Base-by-base conservation (phyloP, 2,888 invertebrate species). In the Amblyteles armatorius region DNA sequence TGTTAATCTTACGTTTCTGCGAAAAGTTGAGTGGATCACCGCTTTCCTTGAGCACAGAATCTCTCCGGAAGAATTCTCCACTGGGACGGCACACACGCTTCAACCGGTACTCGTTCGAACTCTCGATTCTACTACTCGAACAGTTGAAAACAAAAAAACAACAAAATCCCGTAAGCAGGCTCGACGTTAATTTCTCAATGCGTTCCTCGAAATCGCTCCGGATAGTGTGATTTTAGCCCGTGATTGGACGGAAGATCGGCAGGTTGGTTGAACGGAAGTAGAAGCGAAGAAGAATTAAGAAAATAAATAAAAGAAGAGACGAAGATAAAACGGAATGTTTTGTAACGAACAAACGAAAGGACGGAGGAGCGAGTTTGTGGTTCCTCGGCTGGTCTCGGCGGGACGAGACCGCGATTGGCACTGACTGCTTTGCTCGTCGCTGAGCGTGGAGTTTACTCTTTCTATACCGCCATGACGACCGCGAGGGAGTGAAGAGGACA, bases 321-420 rank as follows among this genome's bases (percentile, higher is more conserved):
- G 19, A 50, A 40, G 13, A 29, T 40, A 63, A 40, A 68, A 74
- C 13, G 11, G 36, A 55, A 50, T 60, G 26, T 60, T 60, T 16
- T 83, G 48, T 77, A 77, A 69, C 29, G 71, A 84, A 19, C 80
- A 80, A 76, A 26, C 71, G 77, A 77, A 77, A 72, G 77, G 72
- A 80, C 77, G 80, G 74, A 79, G n/a, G 52, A 79, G 33, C 36
- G 48, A 52, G 26, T 19, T 19, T 22, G n/a, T 48, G 60, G 57
- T 79, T 60, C 29, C 69, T 71, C 73, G 26, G 77, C 36, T 73
- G 78, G 68, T 84, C 78, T 84, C 81, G 69, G 84, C 84, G 78
- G 78, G 84, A 84, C 78, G 84, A 84, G 84, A 84, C 84, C 84
- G 81, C 84, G 84, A 81, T 81, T 84, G 84, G 78, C 84, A 84